Evolutionary conservation across 2,888 invertebrate genomes (phyloP), one percentile per base, ranked within the genome.

Genomic region (Steinernema carpocapsae): DNA sequence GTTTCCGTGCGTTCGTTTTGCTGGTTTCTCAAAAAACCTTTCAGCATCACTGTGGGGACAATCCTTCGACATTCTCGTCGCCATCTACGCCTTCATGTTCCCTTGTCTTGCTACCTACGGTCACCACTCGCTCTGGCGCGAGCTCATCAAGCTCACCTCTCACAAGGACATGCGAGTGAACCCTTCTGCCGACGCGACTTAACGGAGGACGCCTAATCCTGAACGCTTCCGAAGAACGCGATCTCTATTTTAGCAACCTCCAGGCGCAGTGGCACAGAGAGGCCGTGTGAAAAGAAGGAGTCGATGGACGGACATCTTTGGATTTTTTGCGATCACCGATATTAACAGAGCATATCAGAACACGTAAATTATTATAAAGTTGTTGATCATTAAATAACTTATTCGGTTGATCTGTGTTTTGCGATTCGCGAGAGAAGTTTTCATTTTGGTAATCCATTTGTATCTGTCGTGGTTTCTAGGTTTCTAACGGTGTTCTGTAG

Each of bases 171-270:
- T 32, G 1, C 64, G 64, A 32, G 64, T 64, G 64, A 64, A 64
- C 17, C 64, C 64, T 17, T 64, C 64, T 32, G 17, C 64, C 64
- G 4, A 74, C 71, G 26, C 43, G 56, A 32, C 32, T 74, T 22
- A 74, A 74, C n/a, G 74, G 74, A 7, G 74, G 52, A n/a, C 74
- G 70, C 22, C 14, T 74, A 4, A 74, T 74, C 43, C 70, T 52
- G 42, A 74, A 64, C 42, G 52, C 52, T 12, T n/a, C 74, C 6
- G 74, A 74, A 46, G 74, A 74, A 46, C 70, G 59, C 24, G 71
- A 52, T 17, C 51, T 74, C 70, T 51, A 59, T 24, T 74, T 74
- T 37, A 32, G 42, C 22, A 70, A 56, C 19, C n/a, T 74, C 3
- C 51, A 74, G 17, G 26, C 37, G 17, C 59, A 70, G 70, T 74